Percentiles rank a stretch among this genome's conserved stretches.
phyloP scores from a whole-genome alignment of 2,113 vertebrate genomes.

The Regulus satrapa region DNA sequence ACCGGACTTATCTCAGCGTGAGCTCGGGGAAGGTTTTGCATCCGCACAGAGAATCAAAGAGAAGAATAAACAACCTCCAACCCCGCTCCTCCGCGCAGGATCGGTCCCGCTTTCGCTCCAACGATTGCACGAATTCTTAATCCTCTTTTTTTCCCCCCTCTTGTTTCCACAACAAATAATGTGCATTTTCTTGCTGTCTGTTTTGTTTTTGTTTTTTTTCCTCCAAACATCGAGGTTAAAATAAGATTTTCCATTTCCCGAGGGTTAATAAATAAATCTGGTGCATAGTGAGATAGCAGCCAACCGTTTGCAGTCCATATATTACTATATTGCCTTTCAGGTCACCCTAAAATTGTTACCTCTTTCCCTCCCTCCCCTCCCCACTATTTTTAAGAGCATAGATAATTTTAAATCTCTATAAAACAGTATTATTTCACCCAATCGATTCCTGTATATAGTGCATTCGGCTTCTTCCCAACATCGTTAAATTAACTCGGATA shows the following conservation, averaged over 20 bases:
- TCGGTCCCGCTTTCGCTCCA: background rate
- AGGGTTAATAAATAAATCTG: slow-evolving; percentile 76
- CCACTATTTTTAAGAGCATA: slow-evolving; percentile 69
- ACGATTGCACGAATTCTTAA: background rate
- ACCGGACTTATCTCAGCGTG: too few relatives aligned
- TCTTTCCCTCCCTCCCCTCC: background rate
- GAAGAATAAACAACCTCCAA: too few relatives aligned
- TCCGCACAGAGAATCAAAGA: too few relatives aligned
- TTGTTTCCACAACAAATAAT: slow-evolving; percentile 1
- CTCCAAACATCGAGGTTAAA: slow-evolving; percentile 8
- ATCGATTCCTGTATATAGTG: slow-evolving; percentile 81
- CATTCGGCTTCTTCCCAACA: slow-evolving; percentile 81
- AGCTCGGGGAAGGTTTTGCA: too few relatives aligned
- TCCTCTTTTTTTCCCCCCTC: background rate
- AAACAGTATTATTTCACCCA: slow-evolving; percentile 75
- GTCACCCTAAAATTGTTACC: slow-evolving; percentile 65
- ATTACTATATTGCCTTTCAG: slow-evolving; percentile 71
- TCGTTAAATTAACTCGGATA: slow-evolving; percentile 80
- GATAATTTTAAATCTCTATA: slow-evolving; percentile 78
- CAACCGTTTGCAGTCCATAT: slow-evolving; percentile 76
- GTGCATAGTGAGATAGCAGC: slow-evolving; percentile 90
- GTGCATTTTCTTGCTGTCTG: slow-evolving; percentile 27
- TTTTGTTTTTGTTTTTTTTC: background rate
- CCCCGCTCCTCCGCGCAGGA: background rate
- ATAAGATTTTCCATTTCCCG: slow-evolving; percentile 43